Base-by-base conservation (phyloP, 2,797 vertebrate genomes). In the Hydrocynus forskahlii region DNA sequence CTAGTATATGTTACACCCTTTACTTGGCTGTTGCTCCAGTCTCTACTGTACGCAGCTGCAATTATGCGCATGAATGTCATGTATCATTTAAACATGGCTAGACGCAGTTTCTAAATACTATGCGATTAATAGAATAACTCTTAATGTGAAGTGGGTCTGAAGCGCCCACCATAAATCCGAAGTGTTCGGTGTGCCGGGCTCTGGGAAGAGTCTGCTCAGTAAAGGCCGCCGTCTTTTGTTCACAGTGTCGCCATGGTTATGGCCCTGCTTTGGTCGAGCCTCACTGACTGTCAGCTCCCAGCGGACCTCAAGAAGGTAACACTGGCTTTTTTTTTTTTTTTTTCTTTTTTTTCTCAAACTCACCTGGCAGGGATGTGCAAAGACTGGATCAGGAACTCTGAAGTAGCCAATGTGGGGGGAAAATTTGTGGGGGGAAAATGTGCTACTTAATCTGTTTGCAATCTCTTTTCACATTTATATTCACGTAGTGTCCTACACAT, bases 291-390 rank as follows among this genome's bases (percentile, higher is more conserved):
- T 60, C 97, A 97, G 87, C 89, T 93, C 80, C 88, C 95, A 52
- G 83, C 90, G 77, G 94, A 96, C 88, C 96, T 97, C 94, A 96
- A 94, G 90, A 96, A 97, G 96, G 97, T 99, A 94, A 97, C 95
- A 54, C 50, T 25, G 57, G 7, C n/a, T 3, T 9, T 5, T 12
- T 12, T 13, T 62, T 62, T 35, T 16, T 16, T 12, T 54, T 19
- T 54, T 16, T 12, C 10, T n/a, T n/a, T n/a, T n/a, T n/a, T n/a
- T n/a, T n/a, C n/a, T 29, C 35, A 35, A 35, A 35, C 35, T 10
- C 45, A 48, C 45, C 45, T 48, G 43, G 6, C 43, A 1, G 43
- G 43, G 10, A 45, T 10, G 7, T 48, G 45, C 7, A 48, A 48
- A 4, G 35, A 35, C 35, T 35, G 35, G 35, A 35, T 35, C 35